Evolutionary conservation across 2,888 invertebrate species (phyloP).

Genomic region (Lymantria monacha): DNA sequence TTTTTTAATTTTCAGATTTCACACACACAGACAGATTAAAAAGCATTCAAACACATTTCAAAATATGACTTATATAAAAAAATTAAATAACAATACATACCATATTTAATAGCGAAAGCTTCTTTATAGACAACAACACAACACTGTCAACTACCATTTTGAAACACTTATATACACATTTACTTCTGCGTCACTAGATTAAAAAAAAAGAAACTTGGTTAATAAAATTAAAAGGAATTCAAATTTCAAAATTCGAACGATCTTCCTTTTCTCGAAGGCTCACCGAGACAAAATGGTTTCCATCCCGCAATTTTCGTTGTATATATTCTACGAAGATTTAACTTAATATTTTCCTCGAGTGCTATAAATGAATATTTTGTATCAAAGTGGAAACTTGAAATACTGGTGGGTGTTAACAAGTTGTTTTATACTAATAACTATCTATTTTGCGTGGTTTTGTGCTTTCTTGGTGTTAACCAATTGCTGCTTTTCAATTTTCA

Average conservation of each 20-base stretch:
- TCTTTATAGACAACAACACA: slow-evolving; percentile 28
- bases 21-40: too few relatives aligned
- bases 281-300: slow-evolving; percentile 23
- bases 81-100: slow-evolving; percentile 19
- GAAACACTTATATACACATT: neutral
- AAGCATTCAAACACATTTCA: too few relatives aligned
- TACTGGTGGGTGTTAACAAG: neutral
- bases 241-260: slow-evolving; percentile 15
- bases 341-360: neutral
- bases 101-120: slow-evolving; percentile 13
- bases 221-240: neutral
- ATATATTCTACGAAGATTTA: neutral
- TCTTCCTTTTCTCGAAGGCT: slow-evolving; percentile 28
- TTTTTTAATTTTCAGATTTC: too few relatives aligned
- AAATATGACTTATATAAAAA: too few relatives aligned
- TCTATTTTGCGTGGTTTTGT: too few relatives aligned
- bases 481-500: too few relatives aligned
- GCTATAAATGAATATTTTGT: neutral
- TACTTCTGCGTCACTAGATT: neutral
- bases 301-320: slow-evolving; percentile 4
- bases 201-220: slow-evolving; percentile 3
- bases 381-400: neutral
- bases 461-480: too few relatives aligned
- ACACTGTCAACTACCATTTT: slow-evolving; percentile 26
- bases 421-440: too few relatives aligned